phyloP scores from a whole-genome alignment of 2,113 vertebrate species.

The Brienomyrus brachyistius region DNA sequence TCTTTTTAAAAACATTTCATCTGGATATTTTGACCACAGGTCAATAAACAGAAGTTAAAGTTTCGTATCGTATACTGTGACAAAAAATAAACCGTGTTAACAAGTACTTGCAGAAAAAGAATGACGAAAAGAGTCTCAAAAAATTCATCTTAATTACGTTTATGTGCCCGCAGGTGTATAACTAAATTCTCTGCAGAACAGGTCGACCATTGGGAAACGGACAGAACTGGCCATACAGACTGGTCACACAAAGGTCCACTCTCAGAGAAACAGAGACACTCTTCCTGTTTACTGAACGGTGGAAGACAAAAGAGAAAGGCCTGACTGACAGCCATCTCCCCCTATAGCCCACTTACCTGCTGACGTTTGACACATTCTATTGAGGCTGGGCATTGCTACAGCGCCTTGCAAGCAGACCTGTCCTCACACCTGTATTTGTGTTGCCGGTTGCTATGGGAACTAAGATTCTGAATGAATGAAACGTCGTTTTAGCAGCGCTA shows the following conservation, averaged over 20 bases:
- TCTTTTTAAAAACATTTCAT: neutral
- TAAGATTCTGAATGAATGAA: slow-evolving; percentile 23
- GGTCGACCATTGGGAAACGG: neutral
- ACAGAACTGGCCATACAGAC: neutral
- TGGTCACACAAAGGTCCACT: neutral
- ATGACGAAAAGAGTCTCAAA: neutral
- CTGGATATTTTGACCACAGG: neutral
- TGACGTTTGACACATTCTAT: slow-evolving; percentile 12
- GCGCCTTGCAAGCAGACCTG: slow-evolving; percentile 27
- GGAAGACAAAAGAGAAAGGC: neutral
- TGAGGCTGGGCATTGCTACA: neutral
- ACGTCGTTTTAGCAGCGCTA: slow-evolving; percentile 24
- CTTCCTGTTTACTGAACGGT: slow-evolving; percentile 13
- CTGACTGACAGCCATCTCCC: neutral
- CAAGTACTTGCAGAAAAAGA: neutral
- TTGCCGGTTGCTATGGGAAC: slow-evolving; percentile 46
- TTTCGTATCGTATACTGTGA: neutral
- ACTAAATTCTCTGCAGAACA: neutral
- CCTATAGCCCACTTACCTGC: neutral
- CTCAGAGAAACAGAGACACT: neutral
- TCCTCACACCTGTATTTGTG: slow-evolving; percentile 53
- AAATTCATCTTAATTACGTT: neutral
- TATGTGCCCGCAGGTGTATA: neutral
- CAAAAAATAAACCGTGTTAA: neutral
- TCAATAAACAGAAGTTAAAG: neutral